Evolutionary conservation across 1,140 invertebrate species (phyloP), one percentile per base, ranked within the genome.

Genomic region (Drosophila novamexicana): DNA sequence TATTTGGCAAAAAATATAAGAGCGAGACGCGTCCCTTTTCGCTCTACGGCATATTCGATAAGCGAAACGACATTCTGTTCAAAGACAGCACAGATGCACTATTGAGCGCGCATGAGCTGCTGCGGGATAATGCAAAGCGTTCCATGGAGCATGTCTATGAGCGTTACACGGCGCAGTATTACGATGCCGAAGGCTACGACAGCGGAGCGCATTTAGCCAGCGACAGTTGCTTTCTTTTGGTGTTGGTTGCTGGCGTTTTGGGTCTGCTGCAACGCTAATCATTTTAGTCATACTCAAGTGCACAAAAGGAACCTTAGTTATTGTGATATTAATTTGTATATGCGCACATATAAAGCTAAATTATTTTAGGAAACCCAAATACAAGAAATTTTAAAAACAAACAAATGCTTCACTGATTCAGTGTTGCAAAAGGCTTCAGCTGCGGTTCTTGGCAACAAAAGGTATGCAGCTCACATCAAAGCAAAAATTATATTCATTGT

Each of bases 41-140:
- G 0, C 92, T 97, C 75, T 97, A 95, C 75, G 95, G 95, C 0
- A 81, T 93, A 6, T 96, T 94, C 69, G 95, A 96, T 73, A 93
- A 93, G 34, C 85, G 93, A 57, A 89, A 88, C 16, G 93, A 95
- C 79, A 91, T 96, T 2, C 89, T 96, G 34, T 96, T 97, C 86
- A 94, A 95, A n/a, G 95, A 95, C 84, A 93, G 91, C n/a, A 95
- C 95, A 0, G 93, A 93, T 63, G 93, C 77, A 50, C 88, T 95
- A 34, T 86, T 92, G 0, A 93, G 93, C 4, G 69, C 82, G 2
- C 74, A 81, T 32, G 93, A 93, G 36, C 73, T 94, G 8, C 84
- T 88, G 37, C 91, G 77, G 7, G 91, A 94, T 68, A 52, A 79
- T 29, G 75, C 81, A 29, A 76, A 67, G 37, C 78, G 91, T 0